A percentile compares a stretch with the other conserved stretches of the same genome.
Conservation (phyloP, 1,140 invertebrate genomes). For the Tetragonula clypearis region DNA sequence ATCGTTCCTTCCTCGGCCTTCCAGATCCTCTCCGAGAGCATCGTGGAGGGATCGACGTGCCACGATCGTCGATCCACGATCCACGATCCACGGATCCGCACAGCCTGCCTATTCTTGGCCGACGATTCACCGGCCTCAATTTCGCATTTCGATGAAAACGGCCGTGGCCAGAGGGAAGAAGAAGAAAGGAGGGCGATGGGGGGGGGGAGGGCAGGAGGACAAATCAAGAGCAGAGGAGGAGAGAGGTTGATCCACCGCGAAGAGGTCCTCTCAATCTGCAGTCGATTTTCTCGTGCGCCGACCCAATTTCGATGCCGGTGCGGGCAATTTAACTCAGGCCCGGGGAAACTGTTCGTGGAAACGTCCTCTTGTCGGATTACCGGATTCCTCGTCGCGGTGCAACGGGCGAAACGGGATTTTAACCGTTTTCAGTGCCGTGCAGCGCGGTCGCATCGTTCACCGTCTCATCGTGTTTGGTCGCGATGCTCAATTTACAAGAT, state of each 20-base stretch:
- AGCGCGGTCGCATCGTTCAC: too few relatives aligned
- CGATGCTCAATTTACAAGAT: too few relatives aligned
- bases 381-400: constrained; percentile 30
- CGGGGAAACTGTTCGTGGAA: constrained; percentile 26
- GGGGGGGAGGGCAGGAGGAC: neutral
- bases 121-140: constrained; percentile 65
- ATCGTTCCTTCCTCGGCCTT: constrained; percentile 20
- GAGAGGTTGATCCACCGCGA: constrained; percentile 54
- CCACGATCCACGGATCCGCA: constrained; percentile 1
- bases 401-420: constrained; percentile 58
- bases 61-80: constrained; percentile 46
- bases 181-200: neutral
- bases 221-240: neutral
- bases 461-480: too few relatives aligned
- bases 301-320: constrained; percentile 65
- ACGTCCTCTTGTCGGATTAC: constrained; percentile 36
- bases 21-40: too few relatives aligned
- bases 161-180: neutral
- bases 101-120: constrained; percentile 47
- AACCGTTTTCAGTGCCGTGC: neutral
- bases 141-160: constrained; percentile 64
- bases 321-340: constrained; percentile 66
- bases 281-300: constrained; percentile 70
- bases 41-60: too few relatives aligned
- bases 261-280: constrained; percentile 64